phyloP scores from a whole-genome alignment of 2,888 invertebrate genomes.

The Apoda limacodes region DNA sequence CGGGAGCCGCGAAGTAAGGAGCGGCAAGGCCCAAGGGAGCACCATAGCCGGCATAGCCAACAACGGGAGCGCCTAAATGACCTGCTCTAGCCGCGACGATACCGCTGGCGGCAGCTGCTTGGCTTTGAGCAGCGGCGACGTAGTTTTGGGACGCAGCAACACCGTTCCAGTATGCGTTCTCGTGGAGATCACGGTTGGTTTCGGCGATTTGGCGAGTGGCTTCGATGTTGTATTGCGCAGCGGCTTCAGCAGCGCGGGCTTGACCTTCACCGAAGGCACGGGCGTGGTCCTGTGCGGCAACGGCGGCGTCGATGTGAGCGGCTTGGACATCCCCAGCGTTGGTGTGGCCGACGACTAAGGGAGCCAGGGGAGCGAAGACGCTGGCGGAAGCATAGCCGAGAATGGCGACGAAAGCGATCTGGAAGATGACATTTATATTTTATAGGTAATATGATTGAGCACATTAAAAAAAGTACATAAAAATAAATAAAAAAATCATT shows the following conservation, averaged over 20 bases:
- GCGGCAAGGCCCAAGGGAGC: conserved; percentile 18
- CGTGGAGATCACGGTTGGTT: conserved; percentile 46
- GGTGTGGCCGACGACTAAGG: conserved; percentile 42
- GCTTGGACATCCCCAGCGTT: conserved; percentile 53
- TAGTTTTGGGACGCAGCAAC: conserved; percentile 51
- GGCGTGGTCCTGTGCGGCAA: conserved; percentile 44
- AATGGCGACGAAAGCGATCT: conserved; percentile 61
- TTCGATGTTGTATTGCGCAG: conserved; percentile 46
- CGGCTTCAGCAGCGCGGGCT: conserved; percentile 50
- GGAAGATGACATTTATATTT: too few species aligned
- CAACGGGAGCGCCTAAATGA: conserved; percentile 19
- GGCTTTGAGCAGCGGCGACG: conserved; percentile 57
- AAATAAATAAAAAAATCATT: too few species aligned
- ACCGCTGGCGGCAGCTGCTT: conserved; percentile 49
- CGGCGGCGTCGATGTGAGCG: conserved; percentile 54
- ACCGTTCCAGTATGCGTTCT: conserved; percentile 57
- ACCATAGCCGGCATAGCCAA: conserved; percentile 12
- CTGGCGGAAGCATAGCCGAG: conserved; percentile 62
- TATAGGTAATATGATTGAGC: too few species aligned
- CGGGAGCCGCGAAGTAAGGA: conserved; percentile 20
- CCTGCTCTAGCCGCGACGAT: conserved; percentile 32
- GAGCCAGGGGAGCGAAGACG: conserved; percentile 38
- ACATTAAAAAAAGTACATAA: too few species aligned
- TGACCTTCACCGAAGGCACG: conserved; percentile 47
- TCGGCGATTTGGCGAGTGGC: conserved; percentile 47